Conservation (phyloP, 2,797 vertebrate genomes). For the Periparus ater region DNA sequence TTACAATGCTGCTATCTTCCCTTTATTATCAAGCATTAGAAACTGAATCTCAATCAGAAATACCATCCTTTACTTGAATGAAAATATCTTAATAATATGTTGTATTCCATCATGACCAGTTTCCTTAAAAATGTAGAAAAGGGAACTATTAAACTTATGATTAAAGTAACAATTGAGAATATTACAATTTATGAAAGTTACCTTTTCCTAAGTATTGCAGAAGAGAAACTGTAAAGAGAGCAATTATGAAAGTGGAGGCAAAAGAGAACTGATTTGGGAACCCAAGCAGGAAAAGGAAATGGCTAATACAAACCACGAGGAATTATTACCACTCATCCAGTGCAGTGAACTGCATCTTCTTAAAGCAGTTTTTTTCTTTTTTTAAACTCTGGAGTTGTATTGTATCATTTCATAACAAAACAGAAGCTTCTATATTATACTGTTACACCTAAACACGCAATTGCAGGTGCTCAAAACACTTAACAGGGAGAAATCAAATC, state of each 20-base stretch:
- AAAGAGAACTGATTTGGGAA: background rate
- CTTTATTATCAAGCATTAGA: background rate
- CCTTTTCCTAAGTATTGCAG: background rate
- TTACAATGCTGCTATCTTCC: background rate
- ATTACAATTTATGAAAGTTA: background rate
- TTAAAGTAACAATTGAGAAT: background rate
- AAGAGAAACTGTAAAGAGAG: background rate
- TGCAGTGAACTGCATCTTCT: background rate
- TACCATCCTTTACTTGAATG: background rate
- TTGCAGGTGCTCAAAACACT: background rate
- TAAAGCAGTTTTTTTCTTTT: background rate
- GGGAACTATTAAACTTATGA: background rate
- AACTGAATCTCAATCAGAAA: background rate
- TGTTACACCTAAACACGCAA: background rate
- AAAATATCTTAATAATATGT: background rate
- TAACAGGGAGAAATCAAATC: background rate
- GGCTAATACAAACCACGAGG: background rate
- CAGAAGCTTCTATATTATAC: background rate
- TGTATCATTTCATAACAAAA: rapidly evolving
- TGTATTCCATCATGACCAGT: background rate
- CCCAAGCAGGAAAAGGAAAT: background rate
- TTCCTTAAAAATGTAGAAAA: background rate
- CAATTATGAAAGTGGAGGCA: background rate
- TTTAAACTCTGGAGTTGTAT: background rate
- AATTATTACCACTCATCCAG: background rate